Base-by-base conservation (phyloP, 2,888 invertebrate species). In the Nezara viridula region DNA sequence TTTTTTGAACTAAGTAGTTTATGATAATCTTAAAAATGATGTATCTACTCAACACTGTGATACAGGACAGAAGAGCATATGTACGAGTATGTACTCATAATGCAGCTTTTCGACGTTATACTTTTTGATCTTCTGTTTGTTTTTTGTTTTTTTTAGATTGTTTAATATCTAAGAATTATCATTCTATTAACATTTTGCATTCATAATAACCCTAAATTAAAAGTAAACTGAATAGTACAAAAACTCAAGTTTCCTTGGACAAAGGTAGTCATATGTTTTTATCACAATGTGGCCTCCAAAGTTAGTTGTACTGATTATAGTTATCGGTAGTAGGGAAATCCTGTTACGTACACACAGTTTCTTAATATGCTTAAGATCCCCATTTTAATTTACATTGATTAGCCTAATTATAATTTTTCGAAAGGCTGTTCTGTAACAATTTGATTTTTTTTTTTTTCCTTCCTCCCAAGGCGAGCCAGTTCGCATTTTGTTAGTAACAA, bases 391-490 rank as follows among this genome's bases (percentile, higher is more conserved):
- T 19, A 14, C 2, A 19, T 6, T 73, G 27, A 60, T 77, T 40
- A n/a, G 44, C n/a, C 19, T 81, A 81, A 47, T 44, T 81, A 81
- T 81, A 14, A 81, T 40, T 44, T 81, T 81, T 40, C n/a, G 81
- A 81, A n/a, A 44, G 81, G 47, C 44, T 24, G 21, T 77, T 77
- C 44, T 10, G 81, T 24, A 44, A 60, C 14, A 81, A 21, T n/a
- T n/a, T n/a, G n/a, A n/a, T 40, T 44, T 81, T 9, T 40, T 44
- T 81, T 77, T 40, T 81, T 81, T 44, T 10, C 81, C 44, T 81
- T 81, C 24, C 44, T 47, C 24, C 44, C 44, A 81, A 81, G n/a
- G 81, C 44, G 12, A 81, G 6, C 44, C 12, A 14, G 73, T 19
- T 73, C 3, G 14, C 2, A 37, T 73, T 55, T 24, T 24, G 4